phyloP scores from a whole-genome alignment of 2,888 invertebrate species.

The Elysia crispata region DNA sequence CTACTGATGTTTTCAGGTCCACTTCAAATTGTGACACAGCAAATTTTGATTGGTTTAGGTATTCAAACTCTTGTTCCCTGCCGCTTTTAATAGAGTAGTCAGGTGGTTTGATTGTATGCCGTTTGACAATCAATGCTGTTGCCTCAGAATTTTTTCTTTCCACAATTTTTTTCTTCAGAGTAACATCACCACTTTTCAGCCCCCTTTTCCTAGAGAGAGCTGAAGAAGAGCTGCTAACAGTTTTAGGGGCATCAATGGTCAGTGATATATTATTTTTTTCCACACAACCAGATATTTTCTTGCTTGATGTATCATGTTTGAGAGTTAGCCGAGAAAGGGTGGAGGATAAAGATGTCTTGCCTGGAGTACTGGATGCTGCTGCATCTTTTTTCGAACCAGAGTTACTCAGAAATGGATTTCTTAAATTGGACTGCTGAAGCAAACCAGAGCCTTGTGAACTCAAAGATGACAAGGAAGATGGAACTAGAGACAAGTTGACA shows the following conservation, averaged over 20 bases:
- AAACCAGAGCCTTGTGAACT: too few species aligned
- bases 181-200: background rate
- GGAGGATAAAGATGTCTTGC: too few species aligned
- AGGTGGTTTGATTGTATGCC: slow-evolving; percentile 33
- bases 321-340: too few species aligned
- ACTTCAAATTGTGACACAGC: slow-evolving; percentile 61
- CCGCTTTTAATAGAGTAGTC: slow-evolving; percentile 42
- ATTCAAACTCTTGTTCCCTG: slow-evolving; percentile 44
- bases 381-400: too few species aligned
- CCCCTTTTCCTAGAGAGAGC: slow-evolving; percentile 21
- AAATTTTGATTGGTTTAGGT: slow-evolving; percentile 60
- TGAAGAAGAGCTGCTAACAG: background rate
- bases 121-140: slow-evolving; percentile 22
- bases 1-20: slow-evolving; percentile 48
- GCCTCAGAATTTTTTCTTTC: slow-evolving; percentile 21
- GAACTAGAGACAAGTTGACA: too few species aligned
- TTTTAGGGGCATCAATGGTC: background rate
- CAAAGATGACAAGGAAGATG: too few species aligned
- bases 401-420: too few species aligned
- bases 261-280: too few species aligned
- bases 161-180: slow-evolving; percentile 37
- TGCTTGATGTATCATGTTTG: too few species aligned
- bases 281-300: too few species aligned
- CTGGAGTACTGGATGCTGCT: too few species aligned
- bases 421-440: too few species aligned